Base-by-base conservation (phyloP, 1,140 invertebrate genomes). In the Zaprionus taronus region DNA sequence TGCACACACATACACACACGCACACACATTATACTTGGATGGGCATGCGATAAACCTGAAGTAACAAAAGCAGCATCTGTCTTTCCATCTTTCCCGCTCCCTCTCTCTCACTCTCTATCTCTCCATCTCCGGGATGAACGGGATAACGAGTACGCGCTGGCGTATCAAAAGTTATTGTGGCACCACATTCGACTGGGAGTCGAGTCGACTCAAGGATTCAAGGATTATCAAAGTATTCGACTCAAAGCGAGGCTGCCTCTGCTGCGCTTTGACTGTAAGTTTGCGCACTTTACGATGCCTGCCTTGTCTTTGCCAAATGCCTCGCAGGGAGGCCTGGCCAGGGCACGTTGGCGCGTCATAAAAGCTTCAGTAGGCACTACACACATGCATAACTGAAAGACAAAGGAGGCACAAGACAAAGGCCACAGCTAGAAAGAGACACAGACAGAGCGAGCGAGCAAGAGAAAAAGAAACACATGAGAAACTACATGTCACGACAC, bases 371-470 rank as follows among this genome's bases (percentile, higher is more conserved):
- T 64, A 64, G 63, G 68, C 62, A 77, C 41, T 44, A 77, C 73
- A 73, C 84, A 89, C 84, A 89, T 87, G 81, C 84, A 89, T 89
- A 87, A 84, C 78, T 87, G 84, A 83, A 76, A 83, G 74, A 87
- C 83, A 87, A 87, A 87, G 79, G 84, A 68, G 62, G 73, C 73
- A 41, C 67, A 82, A 85, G 76, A 85, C 83, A 86, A 85, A 86
- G 63, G 64, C 65, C 44, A 24, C 6, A 41, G 36, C 9, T 1
- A 56, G 62, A 53, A 55, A 12, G 34, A 49, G 47, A 62, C 61
- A 28, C 47, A 62, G 38, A 55, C 22, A 44, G 11, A 44, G 22
- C 11, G 22, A 5, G 22, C 14, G 22, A 34, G 15, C 17, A 15
- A 53, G 62, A 55, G 53, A 17, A 47, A 51, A 60, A 51, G 72